Conservation (phyloP, 1,140 invertebrate species). For the Ceratoteleas bidentatus region DNA sequence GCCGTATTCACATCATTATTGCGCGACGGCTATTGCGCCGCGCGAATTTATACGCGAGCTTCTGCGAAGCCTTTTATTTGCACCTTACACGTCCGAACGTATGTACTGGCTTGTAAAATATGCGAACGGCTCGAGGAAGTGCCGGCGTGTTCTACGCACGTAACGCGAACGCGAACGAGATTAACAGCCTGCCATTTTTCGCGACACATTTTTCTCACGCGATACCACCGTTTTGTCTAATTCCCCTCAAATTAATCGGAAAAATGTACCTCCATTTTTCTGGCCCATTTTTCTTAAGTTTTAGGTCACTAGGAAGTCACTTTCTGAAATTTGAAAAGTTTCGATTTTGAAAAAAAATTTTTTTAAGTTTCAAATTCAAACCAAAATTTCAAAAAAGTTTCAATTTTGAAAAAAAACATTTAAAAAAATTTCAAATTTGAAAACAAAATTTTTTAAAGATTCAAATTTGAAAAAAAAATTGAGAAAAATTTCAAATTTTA, state of each 20-base stretch:
- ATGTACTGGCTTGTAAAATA: slow-evolving; percentile 47
- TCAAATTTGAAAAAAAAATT: too few relatives aligned
- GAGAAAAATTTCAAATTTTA: too few relatives aligned
- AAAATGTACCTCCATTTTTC: too few relatives aligned
- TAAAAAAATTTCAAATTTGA: too few relatives aligned
- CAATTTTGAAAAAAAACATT: too few relatives aligned
- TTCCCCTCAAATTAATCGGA: not conserved
- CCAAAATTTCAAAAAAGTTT: too few relatives aligned
- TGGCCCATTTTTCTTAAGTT: too few relatives aligned
- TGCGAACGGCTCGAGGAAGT: slow-evolving; percentile 36
- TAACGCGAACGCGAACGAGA: slow-evolving; percentile 18
- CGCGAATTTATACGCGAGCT: slow-evolving; percentile 35
- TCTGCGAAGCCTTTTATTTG: slow-evolving; percentile 55
- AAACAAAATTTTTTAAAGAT: too few relatives aligned
- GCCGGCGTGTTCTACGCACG: not conserved
- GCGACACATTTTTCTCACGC: slow-evolving; percentile 10
- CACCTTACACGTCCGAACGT: slow-evolving; percentile 40
- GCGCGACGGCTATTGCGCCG: slow-evolving; percentile 33
- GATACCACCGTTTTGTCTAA: not conserved
- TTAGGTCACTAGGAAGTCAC: too few relatives aligned
- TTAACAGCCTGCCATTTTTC: slow-evolving; percentile 9
- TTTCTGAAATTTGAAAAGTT: too few relatives aligned
- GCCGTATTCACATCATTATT: slow-evolving; percentile 55
- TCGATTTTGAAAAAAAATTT: too few relatives aligned
- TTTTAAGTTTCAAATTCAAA: too few relatives aligned